Conservation (phyloP, 2,797 vertebrate genomes). For the Rhincodon typus region DNA sequence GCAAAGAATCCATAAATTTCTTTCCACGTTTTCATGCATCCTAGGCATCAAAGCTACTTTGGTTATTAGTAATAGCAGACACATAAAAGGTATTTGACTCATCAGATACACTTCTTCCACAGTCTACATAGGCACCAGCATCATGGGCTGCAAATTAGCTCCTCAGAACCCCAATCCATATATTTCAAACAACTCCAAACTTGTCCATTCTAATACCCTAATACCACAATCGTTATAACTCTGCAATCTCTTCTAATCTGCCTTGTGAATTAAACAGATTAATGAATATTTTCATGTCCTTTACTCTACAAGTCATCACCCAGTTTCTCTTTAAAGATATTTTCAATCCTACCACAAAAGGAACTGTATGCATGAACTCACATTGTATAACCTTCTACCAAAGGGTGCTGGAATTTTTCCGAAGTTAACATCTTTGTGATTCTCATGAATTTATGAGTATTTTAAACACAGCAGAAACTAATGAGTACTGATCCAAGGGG, state of each 20-base stretch:
- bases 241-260: neutral
- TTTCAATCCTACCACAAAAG: neutral
- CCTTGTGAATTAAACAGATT: neutral
- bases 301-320: neutral
- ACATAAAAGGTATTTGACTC: neutral
- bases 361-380: neutral
- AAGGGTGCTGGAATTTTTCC: neutral
- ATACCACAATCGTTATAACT: neutral
- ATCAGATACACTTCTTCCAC: neutral
- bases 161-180: neutral
- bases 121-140: neutral
- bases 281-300: neutral
- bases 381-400: neutral
- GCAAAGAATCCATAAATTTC: neutral
- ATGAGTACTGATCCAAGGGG: neutral
- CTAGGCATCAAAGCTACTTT: neutral
- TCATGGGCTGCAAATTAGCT: no score
- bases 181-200: neutral
- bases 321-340: neutral
- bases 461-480: conserved; percentile 3
- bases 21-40: neutral
- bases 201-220: neutral
- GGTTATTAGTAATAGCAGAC: neutral
- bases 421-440: neutral
- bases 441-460: neutral